Percentiles rank a stretch among this genome's conserved stretches.
These are phyloP conservation scores for Aix galericulata DNA, from an alignment of 2,113 vertebrate species.

Conservation along the genomic window DNA sequence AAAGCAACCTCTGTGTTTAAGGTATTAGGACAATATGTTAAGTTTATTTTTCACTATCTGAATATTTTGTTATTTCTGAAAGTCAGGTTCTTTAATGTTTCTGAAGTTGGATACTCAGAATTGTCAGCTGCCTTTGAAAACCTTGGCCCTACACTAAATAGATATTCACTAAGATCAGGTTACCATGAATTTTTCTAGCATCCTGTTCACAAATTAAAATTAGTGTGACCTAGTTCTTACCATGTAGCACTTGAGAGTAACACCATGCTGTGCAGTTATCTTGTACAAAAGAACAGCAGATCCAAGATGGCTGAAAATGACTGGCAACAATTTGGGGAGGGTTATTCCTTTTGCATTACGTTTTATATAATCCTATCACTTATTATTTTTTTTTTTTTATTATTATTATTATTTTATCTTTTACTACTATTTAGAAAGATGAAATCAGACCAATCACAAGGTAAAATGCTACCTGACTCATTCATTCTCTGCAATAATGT, in stretches of 20 bases:
- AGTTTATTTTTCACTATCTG: background rate
- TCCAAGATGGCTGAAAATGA: background rate
- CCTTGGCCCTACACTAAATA: background rate
- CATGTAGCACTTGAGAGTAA: constrained; percentile 7
- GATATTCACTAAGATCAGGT: background rate
- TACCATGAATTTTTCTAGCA: background rate
- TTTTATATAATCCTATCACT: background rate
- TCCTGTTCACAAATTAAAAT: constrained; percentile 34
- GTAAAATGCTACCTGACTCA: background rate
- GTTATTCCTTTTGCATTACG: background rate
- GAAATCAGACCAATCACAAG: background rate
- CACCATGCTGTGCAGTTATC: background rate
- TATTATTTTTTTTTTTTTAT: background rate
- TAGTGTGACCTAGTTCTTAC: constrained; percentile 22
- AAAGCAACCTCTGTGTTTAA: background rate
- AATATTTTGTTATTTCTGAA: background rate
- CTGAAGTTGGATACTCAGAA: background rate
- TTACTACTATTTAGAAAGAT: background rate
- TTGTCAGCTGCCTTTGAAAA: background rate
- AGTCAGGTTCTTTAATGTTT: background rate
- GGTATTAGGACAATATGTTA: background rate
- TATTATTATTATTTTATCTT: background rate
- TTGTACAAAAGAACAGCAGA: background rate
- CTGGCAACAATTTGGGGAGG: background rate
- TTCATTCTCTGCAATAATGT: constrained; percentile 4